Evolutionary conservation across 1,140 invertebrate species (phyloP), one percentile per base, ranked within the genome.

Genomic region (Drosophila repletoides): DNA sequence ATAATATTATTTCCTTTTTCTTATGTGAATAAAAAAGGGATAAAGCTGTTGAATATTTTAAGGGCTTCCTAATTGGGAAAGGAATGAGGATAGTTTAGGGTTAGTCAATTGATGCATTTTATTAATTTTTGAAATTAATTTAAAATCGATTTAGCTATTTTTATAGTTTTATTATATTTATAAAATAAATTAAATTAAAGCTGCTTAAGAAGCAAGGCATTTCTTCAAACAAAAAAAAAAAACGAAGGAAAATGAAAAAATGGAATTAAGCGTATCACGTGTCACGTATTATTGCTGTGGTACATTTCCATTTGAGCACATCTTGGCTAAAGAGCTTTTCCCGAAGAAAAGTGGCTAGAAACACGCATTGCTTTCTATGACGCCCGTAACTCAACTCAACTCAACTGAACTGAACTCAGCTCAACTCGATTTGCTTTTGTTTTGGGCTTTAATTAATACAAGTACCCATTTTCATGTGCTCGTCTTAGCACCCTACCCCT

Each of bases 371-470:
- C 31, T 19, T 26, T 3, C 5, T 5, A 12, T 3, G 15, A 33
- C 21, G 45, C 9, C 0, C 6, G 9, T 7, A 1, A 14, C 22
- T 15, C 33, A 24, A 17, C n/a, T 48, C 31, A 24, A 58, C 56
- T 5, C 15, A 4, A 12, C 38, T 26, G 45, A 10, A 1, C 6
- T 17, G 14, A 1, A 14, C 22, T 15, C 33, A 24, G 14, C n/a
- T 48, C 31, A 24, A 58, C 56, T 49, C 40, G 36, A 45, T 72
- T 76, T 72, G 48, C 61, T 56, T 63, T 70, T 81, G 79, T 79
- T 83, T 83, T 46, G 69, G 38, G 53, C 66, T 72, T 79, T 84
- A 84, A 84, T 84, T 84, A 84, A 84, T 84, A 86, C 71, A 71
- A 75, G 63, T 70, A 14, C 1, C 24, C 40, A 26, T 15, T 17